Evolutionary conservation across 2,797 vertebrate genomes (phyloP).

Genomic region (Phoxinus dragarum): DNA sequence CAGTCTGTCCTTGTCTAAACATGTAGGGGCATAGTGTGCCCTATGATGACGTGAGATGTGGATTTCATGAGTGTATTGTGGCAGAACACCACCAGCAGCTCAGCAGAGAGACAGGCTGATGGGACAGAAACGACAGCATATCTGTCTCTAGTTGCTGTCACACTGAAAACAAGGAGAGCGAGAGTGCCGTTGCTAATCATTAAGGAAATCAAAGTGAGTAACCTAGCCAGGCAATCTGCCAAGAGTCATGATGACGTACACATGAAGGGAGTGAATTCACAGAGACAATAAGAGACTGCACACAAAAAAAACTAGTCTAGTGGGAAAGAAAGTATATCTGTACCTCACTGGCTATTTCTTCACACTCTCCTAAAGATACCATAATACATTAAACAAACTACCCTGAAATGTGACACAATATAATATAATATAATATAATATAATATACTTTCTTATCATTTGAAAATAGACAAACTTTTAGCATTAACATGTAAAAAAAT

Average conservation of each 20-base stretch:
- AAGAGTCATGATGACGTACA: conserved; percentile 16
- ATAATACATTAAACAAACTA: neutral
- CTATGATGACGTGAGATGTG: neutral
- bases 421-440: neutral
- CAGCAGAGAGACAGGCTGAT: conserved; percentile 5
- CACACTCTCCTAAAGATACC: neutral
- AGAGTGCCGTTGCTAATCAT: conserved; percentile 19
- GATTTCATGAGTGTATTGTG: conserved; percentile 8
- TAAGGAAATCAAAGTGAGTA: conserved; percentile 29
- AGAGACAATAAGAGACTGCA: neutral
- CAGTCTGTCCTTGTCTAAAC: conserved; percentile 10
- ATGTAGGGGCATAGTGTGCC: conserved; percentile 2
- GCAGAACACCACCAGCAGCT: neutral
- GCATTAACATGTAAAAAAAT: neutral
- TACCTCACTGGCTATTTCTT: neutral
- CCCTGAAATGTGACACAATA: neutral
- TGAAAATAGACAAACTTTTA: neutral
- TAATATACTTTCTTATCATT: neutral
- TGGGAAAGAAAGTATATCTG: neutral
- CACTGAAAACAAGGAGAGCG: neutral
- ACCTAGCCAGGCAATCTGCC: conserved; percentile 6
- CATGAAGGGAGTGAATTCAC: neutral
- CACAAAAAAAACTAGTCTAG: neutral
- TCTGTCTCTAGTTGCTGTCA: neutral
- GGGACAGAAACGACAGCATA: neutral